Evolutionary conservation across 2,888 invertebrate species (phyloP).

Genomic region (Polylopha cassiicola): DNA sequence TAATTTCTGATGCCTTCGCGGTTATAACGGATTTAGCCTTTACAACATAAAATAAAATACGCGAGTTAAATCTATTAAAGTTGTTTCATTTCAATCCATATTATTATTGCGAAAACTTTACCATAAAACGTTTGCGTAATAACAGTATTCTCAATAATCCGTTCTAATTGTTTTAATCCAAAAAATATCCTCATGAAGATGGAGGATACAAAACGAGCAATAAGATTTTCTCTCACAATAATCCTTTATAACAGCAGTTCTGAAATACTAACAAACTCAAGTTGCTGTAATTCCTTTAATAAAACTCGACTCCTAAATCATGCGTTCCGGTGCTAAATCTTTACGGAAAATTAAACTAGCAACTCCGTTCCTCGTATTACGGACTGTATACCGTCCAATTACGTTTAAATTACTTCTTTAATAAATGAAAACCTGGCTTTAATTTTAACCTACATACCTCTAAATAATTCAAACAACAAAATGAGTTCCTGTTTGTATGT

Average conservation of each 20-base stretch:
- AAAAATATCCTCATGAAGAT: constrained; percentile 1
- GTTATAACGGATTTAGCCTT: too few species aligned
- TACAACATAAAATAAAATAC: too few species aligned
- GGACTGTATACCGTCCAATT: constrained; percentile 33
- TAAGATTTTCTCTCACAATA: background rate
- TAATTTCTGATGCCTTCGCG: too few species aligned
- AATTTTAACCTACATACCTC: constrained; percentile 38
- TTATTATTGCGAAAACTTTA: too few species aligned
- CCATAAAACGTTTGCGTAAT: too few species aligned
- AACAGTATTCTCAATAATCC: too few species aligned
- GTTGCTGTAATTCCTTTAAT: constrained; percentile 9
- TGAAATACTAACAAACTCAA: constrained; percentile 2
- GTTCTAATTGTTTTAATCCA: too few species aligned
- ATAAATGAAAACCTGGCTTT: constrained; percentile 47
- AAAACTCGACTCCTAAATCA: constrained; percentile 11
- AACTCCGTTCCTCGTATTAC: constrained; percentile 22
- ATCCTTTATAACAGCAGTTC: background rate
- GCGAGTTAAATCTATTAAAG: too few species aligned
- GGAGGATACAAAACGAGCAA: too few species aligned
- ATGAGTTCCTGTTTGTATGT: too few species aligned
- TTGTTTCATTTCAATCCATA: too few species aligned
- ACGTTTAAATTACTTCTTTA: constrained; percentile 48
- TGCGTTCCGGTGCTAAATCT: constrained; percentile 25
- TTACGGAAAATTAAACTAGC: constrained; percentile 32
- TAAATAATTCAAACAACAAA: constrained; percentile 13